Conservation (phyloP, 2,797 vertebrate genomes). For the Chaetodon trifasciatus region DNA sequence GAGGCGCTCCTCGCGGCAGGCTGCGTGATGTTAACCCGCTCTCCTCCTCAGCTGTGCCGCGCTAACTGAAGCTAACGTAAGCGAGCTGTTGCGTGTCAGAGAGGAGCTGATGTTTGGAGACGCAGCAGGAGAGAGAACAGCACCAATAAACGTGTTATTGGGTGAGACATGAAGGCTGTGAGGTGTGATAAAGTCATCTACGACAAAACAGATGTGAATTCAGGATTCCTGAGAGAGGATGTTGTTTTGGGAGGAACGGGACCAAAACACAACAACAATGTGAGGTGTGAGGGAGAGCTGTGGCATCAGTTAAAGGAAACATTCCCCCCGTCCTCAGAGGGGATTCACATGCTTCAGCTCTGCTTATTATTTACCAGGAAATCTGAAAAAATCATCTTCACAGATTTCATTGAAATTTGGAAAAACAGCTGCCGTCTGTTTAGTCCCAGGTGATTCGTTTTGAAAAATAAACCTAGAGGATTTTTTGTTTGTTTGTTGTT, state of each 20-base stretch:
- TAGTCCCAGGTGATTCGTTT: too few species aligned
- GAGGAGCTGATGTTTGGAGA: background rate
- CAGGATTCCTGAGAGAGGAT: background rate
- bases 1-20: background rate
- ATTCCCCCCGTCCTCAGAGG: background rate
- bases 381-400: background rate
- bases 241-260: background rate
- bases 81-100: slow-evolving; percentile 5
- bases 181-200: background rate
- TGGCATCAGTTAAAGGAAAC: too few species aligned
- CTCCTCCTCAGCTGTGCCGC: slow-evolving; percentile 5
- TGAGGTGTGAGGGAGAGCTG: background rate
- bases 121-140: background rate
- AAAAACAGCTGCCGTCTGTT: too few species aligned
- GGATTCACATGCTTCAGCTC: background rate
- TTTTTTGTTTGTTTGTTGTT: too few species aligned
- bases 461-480: too few species aligned
- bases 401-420: too few species aligned
- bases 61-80: slow-evolving; percentile 8
- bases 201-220: background rate
- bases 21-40: background rate
- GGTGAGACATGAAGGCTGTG: background rate
- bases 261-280: background rate
- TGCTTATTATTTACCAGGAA: background rate
- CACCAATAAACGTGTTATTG: background rate